A percentile compares a stretch with the other conserved stretches of the same genome.
Evolutionary conservation across 2,797 vertebrate genomes (phyloP).

Genomic region (Sorex maritimensis): DNA sequence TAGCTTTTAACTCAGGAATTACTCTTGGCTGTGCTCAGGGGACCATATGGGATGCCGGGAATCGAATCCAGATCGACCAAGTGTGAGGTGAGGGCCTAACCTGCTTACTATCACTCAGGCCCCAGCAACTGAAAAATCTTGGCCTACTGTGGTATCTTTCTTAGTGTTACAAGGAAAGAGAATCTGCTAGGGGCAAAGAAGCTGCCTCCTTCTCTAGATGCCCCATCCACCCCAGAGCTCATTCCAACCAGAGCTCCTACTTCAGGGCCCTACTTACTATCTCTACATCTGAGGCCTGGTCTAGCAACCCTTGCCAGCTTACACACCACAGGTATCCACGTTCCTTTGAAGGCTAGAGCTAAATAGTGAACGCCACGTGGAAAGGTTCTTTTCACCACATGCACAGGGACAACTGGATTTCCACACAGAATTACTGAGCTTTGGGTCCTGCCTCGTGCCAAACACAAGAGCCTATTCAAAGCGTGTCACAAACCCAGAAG

Average conservation of each 20-base stretch:
- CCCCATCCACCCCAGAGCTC: not conserved
- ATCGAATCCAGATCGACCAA: too few relatives aligned
- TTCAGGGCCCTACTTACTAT: too few relatives aligned
- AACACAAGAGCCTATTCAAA: constrained; percentile 44
- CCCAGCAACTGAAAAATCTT: constrained; percentile 1
- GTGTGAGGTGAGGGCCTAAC: too few relatives aligned
- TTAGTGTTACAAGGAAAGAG: not conserved
- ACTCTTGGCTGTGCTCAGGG: too few relatives aligned
- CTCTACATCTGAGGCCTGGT: not conserved
- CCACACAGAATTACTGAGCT: not conserved
- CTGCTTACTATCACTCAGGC: too few relatives aligned
- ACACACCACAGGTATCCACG: not conserved
- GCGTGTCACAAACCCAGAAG: not conserved
- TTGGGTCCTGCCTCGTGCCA: constrained; percentile 5
- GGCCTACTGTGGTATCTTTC: constrained; percentile 13
- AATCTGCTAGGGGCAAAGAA: constrained; percentile 3
- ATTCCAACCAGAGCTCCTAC: not conserved
- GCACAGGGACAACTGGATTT: not conserved
- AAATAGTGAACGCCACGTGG: not conserved
- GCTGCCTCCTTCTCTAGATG: not conserved
- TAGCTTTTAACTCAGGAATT: too few relatives aligned
- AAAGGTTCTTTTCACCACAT: constrained; percentile 7
- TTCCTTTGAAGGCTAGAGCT: not conserved
- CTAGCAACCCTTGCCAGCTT: not conserved
- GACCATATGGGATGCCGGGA: too few relatives aligned